Conservation (phyloP, 2,113 vertebrate genomes). For the Mugil cephalus region DNA sequence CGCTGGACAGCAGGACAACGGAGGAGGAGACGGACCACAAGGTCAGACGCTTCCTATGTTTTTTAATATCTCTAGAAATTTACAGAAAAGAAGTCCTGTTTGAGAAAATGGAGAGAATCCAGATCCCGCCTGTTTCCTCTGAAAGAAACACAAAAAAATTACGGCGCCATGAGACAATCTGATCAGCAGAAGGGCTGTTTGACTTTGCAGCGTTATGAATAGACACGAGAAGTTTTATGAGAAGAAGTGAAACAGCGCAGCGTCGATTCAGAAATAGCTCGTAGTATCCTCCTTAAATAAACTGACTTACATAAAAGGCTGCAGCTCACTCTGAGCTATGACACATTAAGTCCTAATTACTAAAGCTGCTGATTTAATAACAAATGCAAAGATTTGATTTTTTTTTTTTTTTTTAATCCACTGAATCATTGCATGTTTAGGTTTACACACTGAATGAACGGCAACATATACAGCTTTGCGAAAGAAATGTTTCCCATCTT, state of each 20-base stretch:
- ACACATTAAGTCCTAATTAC: too few species aligned
- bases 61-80: not conserved
- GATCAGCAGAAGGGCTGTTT: too few species aligned
- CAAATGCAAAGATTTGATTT: too few species aligned
- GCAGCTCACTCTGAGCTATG: not conserved
- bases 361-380: too few species aligned
- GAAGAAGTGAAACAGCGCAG: not conserved
- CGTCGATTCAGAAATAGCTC: constrained; percentile 1
- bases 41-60: constrained; percentile 68
- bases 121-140: too few species aligned
- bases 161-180: too few species aligned
- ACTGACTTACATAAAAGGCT: not conserved
- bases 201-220: not conserved
- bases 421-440: too few species aligned
- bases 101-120: too few species aligned
- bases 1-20: constrained; percentile 76
- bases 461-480: too few species aligned
- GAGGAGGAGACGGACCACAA: constrained; percentile 92
- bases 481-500: not conserved
- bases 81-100: too few species aligned
- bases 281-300: not conserved
- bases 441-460: not conserved
- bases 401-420: too few species aligned
- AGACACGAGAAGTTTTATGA: constrained; percentile 3
- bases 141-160: too few species aligned